These are phyloP conservation scores for Rhadinocentrus ornatus DNA, from an alignment of 2,797 vertebrate species.

Conservation along the genomic window DNA sequence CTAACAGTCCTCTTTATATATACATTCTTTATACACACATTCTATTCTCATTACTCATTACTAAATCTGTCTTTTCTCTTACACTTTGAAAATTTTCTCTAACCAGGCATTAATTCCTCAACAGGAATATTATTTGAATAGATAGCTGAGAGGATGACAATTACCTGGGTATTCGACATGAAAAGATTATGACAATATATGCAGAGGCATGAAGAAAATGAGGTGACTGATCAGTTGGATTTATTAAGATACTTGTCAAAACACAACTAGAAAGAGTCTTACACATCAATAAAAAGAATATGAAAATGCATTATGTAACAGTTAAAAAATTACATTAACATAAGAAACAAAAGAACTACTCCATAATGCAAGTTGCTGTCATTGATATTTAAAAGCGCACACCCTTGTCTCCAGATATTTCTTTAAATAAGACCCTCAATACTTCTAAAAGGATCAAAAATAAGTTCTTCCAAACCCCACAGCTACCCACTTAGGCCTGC, in stretches of 20 bases:
- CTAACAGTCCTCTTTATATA: slow-evolving; percentile 22
- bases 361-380: neutral
- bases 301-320: neutral
- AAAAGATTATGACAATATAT: neutral
- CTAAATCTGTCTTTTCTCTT: slow-evolving; percentile 36
- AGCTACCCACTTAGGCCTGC: neutral
- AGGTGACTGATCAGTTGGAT: neutral
- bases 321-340: neutral
- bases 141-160: slow-evolving; percentile 25
- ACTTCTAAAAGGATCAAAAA: slow-evolving; percentile 33
- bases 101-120: slow-evolving; percentile 25
- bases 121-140: slow-evolving; percentile 20
- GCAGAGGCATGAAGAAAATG: slow-evolving; percentile 11
- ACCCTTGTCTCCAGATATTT: slow-evolving; percentile 6
- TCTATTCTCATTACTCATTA: too few relatives aligned
- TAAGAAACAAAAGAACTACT: slow-evolving; percentile 5
- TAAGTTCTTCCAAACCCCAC: slow-evolving; percentile 15
- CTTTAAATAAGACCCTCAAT: slow-evolving; percentile 28
- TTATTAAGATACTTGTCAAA: slow-evolving; percentile 4
- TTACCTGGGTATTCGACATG: slow-evolving; percentile 31
- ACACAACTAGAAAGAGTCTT: neutral
- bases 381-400: slow-evolving; percentile 7
- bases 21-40: too few relatives aligned
- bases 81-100: slow-evolving; percentile 23
- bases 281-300: slow-evolving; percentile 18